Evolutionary conservation across 2,113 vertebrate species (phyloP), one percentile per base, ranked within the genome.

Genomic region (Caretta caretta): DNA sequence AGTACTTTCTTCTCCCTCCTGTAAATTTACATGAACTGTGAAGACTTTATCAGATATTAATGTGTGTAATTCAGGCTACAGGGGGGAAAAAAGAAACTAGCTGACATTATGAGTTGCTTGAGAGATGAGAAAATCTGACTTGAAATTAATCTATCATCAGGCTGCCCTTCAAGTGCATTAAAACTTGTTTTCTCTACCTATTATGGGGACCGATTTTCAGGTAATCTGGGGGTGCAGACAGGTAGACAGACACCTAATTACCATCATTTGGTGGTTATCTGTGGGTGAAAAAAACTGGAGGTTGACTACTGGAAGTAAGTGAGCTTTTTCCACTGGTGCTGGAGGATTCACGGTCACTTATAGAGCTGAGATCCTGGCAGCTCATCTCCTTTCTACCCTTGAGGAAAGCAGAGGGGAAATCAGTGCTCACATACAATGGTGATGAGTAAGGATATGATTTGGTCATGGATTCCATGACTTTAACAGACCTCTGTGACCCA

Each of bases 21-120:
- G 12, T 83, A 93, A 95, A 94, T 25, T 69, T 56, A 86, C 16
- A 51, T 54, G 24, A 96, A 97, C 96, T 95, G 88, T 96, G 93
- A 98, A 97, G 95, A 91, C 86, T 84, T 96, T 98, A 89, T 92
- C 97, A 93, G 94, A 91, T 93, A 92, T 94, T 97, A 98, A 97
- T 95, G 83, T 59, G 72, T 82, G 72, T 85, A 96, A 96, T 93
- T 97, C 48, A 84, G 81, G 88, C 90, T 93, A 92, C 46, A 83
- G 87, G 17, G 92, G 72, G 56, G 88, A 78, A 79, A 62, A 79
- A 79, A 94, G 93, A 95, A 86, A 90, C 65, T 87, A 81, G 90
- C 65, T 90, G 59, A 91, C 59, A 90, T 48, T 56, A 48, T 48
- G 88, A 86, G 91, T 86, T 96, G 93, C 90, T 97, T 95, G 96